Percentiles rank a stretch among this genome's conserved stretches.
Evolutionary conservation across 37 sponge, comb jelly and placozoan species (phyloP).

Genomic region (Dysidea cf. avara): DNA sequence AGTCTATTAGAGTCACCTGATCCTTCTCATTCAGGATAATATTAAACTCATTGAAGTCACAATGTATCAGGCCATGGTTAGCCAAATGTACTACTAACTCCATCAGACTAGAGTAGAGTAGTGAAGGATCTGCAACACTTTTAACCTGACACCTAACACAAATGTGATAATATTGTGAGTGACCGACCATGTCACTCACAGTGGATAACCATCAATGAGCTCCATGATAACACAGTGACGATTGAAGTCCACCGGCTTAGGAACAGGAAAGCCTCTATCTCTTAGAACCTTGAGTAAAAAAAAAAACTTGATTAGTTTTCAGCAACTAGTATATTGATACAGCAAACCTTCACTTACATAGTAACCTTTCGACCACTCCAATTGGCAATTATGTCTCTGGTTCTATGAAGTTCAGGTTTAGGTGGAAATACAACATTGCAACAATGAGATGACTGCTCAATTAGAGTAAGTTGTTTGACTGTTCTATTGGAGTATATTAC

Average conservation of each 20-base stretch:
- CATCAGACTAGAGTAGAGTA: constrained; percentile 68
- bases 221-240: constrained; percentile 98
- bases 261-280: constrained; percentile 90
- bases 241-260: constrained; percentile 88
- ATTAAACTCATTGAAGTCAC: constrained; percentile 99
- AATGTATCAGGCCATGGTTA: constrained; percentile 88
- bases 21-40: constrained; percentile 84
- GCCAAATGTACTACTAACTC: constrained; percentile 81
- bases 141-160: constrained; percentile 74
- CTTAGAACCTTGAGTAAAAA: constrained; percentile 62
- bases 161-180: not conserved
- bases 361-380: not conserved
- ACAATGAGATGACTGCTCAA: too few relatives aligned
- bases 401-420: too few relatives aligned
- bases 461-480: too few relatives aligned
- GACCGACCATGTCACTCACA: constrained; percentile 42
- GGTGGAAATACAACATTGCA: too few relatives aligned
- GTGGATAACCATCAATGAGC: constrained; percentile 87
- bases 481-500: too few relatives aligned
- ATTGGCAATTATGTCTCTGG: not conserved
- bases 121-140: constrained; percentile 49
- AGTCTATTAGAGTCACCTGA: constrained; percentile 86
- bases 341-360: not conserved
- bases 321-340: not conserved
- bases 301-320: not conserved